Conservation (phyloP, 2,797 vertebrate genomes). For the Cuculus canorus region DNA sequence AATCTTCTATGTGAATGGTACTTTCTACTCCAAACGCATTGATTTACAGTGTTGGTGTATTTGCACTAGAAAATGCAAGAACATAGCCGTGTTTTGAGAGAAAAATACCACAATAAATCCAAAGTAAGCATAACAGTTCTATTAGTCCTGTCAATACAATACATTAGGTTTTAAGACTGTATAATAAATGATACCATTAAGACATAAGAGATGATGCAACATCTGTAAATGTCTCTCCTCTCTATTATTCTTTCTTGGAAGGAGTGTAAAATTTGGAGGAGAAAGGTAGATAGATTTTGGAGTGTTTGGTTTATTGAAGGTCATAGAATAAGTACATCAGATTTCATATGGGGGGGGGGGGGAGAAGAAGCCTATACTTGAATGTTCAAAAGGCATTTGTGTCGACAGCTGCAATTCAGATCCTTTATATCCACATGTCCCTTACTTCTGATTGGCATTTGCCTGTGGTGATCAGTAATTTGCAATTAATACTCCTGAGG, state of each 20-base stretch:
- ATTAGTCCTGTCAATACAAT: neutral
- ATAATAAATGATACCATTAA: neutral
- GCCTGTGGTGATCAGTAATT: neutral
- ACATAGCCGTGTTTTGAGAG: neutral
- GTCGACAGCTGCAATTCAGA: neutral
- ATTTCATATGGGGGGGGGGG: neutral
- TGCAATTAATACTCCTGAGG: neutral
- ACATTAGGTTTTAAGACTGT: neutral
- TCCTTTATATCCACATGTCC: neutral
- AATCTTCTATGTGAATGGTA: neutral
- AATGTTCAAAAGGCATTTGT: neutral
- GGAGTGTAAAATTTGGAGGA: neutral
- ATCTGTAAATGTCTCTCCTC: neutral
- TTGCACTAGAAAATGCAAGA: neutral
- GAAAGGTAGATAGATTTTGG: neutral
- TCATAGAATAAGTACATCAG: neutral
- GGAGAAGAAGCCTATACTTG: neutral
- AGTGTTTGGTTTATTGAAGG: neutral
- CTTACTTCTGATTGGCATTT: neutral
- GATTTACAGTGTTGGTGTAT: neutral
- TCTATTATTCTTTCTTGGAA: neutral
- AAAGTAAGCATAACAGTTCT: neutral
- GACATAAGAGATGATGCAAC: neutral
- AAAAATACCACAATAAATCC: neutral
- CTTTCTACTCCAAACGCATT: neutral